A percentile compares a stretch with the other conserved stretches of the same genome.
Conservation (phyloP, 2,888 invertebrate species). For the Catocala fraxini region DNA sequence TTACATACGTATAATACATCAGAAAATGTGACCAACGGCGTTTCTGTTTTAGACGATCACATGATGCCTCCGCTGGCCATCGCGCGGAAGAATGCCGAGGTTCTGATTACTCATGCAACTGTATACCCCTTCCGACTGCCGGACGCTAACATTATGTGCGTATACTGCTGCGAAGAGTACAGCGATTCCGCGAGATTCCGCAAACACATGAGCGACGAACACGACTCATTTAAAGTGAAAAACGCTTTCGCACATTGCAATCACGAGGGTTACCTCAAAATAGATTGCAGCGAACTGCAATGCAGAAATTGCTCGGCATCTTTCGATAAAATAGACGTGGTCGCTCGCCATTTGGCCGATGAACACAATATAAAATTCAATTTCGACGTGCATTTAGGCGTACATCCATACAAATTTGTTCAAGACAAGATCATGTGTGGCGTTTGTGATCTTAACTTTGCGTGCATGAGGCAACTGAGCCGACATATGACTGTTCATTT, state of each 20-base stretch:
- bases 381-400: slow-evolving; percentile 64
- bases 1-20: slow-evolving; percentile 23
- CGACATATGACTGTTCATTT: slow-evolving; percentile 76
- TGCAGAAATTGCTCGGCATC: slow-evolving; percentile 67
- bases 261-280: slow-evolving; percentile 70
- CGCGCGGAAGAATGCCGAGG: slow-evolving; percentile 72
- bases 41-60: slow-evolving; percentile 75
- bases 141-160: slow-evolving; percentile 69
- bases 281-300: slow-evolving; percentile 70
- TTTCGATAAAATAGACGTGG: slow-evolving; percentile 61
- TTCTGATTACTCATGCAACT: slow-evolving; percentile 69
- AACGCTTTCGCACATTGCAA: slow-evolving; percentile 70
- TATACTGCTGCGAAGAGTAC: slow-evolving; percentile 68
- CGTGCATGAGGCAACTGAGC: slow-evolving; percentile 70
- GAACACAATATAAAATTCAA: slow-evolving; percentile 62
- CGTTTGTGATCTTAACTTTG: slow-evolving; percentile 66
- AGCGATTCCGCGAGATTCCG: slow-evolving; percentile 59
- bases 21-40: slow-evolving; percentile 55
- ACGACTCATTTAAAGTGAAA: slow-evolving; percentile 61
- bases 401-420: slow-evolving; percentile 72
- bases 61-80: slow-evolving; percentile 60
- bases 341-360: slow-evolving; percentile 65
- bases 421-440: slow-evolving; percentile 68
- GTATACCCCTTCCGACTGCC: slow-evolving; percentile 76
- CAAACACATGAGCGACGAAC: slow-evolving; percentile 67